Evolutionary conservation across 2,113 vertebrate species (phyloP), one percentile per base, ranked within the genome.

Genomic region (Sciurus niger): DNA sequence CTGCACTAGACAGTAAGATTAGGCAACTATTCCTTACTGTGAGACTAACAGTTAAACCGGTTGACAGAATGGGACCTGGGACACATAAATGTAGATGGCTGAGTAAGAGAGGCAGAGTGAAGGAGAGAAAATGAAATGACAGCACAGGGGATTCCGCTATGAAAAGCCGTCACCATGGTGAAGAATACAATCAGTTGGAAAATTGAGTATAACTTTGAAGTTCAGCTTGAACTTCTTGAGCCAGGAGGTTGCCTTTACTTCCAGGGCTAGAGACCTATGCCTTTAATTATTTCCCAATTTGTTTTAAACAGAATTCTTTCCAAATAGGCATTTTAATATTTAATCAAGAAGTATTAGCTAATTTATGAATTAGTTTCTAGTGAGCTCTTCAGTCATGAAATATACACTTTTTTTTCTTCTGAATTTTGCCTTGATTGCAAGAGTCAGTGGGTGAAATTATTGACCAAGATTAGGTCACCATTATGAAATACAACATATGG

Each of bases 401-500:
- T 34, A 84, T 30, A 34, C 6, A n/a, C 3, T 43, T 46, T 58
- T 65, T 34, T 34, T 46, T 51, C 32, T 48, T 14, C 28, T 43
- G 40, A 40, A 40, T 3, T 25, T 40, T 24, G n/a, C 4, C n/a
- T 92, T 92, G 22, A 77, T 93, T 93, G 43, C 4, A 84, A 83
- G n/a, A 72, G 68, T 89, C 48, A 70, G 2, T 63, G n/a, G 16
- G 48, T 83, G 43, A 68, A 96, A 79, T 93, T 86, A 84, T 73
- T 92, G 55, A 73, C 25, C n/a, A 67, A 91, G 24, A 51, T 78
- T 73, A 46, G 30, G 11, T 94, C 28, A 89, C 7, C 3, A 55
- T 8, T 79, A 91, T 91, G 73, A 97, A 95, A 85, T 79, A 34
- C 48, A 94, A 97, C 63, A 53, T n/a, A n/a, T 7, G 4, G 11